Base-by-base conservation (phyloP, 2,797 vertebrate species). In the Lemur catta region DNA sequence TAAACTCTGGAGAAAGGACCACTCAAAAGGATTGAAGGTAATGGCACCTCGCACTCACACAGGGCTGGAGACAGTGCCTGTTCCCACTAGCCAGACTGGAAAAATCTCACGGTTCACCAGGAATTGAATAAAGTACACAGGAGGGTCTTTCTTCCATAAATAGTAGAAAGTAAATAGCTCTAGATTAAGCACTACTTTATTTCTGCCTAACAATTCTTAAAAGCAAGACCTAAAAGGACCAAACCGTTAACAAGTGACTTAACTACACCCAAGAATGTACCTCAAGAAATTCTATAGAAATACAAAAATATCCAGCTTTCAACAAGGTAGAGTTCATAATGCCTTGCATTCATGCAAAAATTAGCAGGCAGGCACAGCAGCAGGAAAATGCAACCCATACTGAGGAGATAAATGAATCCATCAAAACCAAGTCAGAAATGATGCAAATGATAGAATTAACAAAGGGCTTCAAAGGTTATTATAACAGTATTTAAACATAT, bases 391-490 rank as follows among this genome's bases (percentile, higher is more conserved):
- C 15, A 82, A 67, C 35, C 59, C 35, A 12, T 28, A 69, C 91
- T 26, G 52, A 86, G 84, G 12, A 89, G 75, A 75, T 63, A 69
- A 93, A 92, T 46, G 55, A 84, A 78, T 84, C 67, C 17, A 76
- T 71, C 57, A 78, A 82, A 96, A 85, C n/a, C 38, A 93, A 75
- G 75, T 63, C 79, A 76, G 80, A 92, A 87, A 46, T 79, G 76
- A 92, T 18, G 28, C 55, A 92, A 61, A 57, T 65, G 48, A 90
- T 48, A 92, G 65, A 65, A 90, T 92, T 57, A 11, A 0, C 41
- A 35, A 35, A 85, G 33, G 72, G 59, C 65, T 67, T 92, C 74
- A 93, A 63, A 48, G 10, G 48, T 35, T 87, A 69, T 89, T 91
- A 55, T 75, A 81, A 93, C 35, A 59, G 11, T 43, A 52, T 84